Evolutionary conservation across 2,797 vertebrate genomes (phyloP), one percentile per base, ranked within the genome.

Genomic region (Megalops cyprinoides): DNA sequence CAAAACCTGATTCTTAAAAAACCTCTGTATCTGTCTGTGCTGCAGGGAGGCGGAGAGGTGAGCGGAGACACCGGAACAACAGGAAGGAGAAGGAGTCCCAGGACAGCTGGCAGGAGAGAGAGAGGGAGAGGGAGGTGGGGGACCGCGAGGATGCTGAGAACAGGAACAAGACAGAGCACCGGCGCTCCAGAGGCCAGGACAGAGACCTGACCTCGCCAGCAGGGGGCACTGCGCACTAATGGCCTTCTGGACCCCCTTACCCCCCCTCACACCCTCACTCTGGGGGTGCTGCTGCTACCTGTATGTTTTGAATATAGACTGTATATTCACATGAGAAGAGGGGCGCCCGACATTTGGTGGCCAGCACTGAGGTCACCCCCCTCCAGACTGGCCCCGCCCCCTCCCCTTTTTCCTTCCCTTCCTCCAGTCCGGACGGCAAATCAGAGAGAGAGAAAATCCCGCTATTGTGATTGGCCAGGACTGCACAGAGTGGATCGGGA

Each of bases 261-360:
- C n/a, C 62, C 49, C 39, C 4, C 39, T 78, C 82, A 85, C 58
- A 82, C 82, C 74, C 86, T 83, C 85, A 79, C 92, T 90, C 92
- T 88, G 89, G 92, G 94, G 94, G 94, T 95, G 93, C 93, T 97
- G 97, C 97, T 99, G 97, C 98, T 99, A 98, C 91, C 91, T 95
- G 92, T 94, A 92, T 90, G 91, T 93, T 92, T 94, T 93, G 90
- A 93, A 86, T 82, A 89, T 90, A 91, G 88, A 92, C 92, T 93
- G 89, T 94, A 94, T 87, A 92, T 94, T 93, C 92, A 92, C 93
- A 94, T 90, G 86, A 85, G 79, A 90, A 88, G 92, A 80, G 82
- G 90, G 90, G 87, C 88, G 86, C 84, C 84, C 88, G 87, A 89
- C 88, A 86, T 84, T 87, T 81, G 88, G 84, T 85, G 87, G 87